Evolutionary conservation across 1,140 invertebrate genomes (phyloP).

Genomic region (Thrips palmi): DNA sequence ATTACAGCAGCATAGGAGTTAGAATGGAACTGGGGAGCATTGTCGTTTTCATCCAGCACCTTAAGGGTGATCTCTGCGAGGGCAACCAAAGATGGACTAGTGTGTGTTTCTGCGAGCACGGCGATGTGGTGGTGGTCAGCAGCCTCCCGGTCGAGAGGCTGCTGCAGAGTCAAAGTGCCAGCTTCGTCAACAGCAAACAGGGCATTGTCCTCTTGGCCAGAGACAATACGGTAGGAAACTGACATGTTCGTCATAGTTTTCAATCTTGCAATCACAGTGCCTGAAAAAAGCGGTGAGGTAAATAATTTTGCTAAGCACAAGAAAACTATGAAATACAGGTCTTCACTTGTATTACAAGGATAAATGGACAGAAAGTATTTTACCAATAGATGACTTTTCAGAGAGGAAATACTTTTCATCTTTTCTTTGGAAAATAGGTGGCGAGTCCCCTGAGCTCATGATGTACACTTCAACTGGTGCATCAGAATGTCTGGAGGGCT

Average conservation of each 20-base stretch:
- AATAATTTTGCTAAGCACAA: too few species aligned
- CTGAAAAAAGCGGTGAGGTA: constrained; percentile 17
- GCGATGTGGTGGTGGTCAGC: constrained; percentile 53
- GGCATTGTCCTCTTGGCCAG: constrained; percentile 36
- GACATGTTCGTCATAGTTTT: constrained; percentile 37
- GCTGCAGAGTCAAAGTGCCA: constrained; percentile 51
- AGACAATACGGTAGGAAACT: constrained; percentile 45
- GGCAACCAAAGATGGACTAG: constrained; percentile 49
- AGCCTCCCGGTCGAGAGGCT: constrained; percentile 57
- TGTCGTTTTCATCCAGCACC: constrained; percentile 81
- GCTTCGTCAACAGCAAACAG: constrained; percentile 52
- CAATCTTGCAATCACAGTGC: constrained; percentile 40
- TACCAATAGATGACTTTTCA: constrained; percentile 50
- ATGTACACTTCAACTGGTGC: constrained; percentile 63
- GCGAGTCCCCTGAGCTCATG: constrained; percentile 42
- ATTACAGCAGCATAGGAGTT: constrained; percentile 55
- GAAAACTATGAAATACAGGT: too few species aligned
- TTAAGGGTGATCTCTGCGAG: constrained; percentile 58
- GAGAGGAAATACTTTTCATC: constrained; percentile 58
- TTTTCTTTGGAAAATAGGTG: constrained; percentile 51
- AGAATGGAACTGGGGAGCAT: constrained; percentile 71
- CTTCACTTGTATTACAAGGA: too few species aligned
- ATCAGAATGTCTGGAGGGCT: constrained; percentile 45
- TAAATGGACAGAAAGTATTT: constrained; percentile 7
- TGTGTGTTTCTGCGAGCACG: constrained; percentile 60